Conservation (phyloP, 2,797 vertebrate species). For the Sebastes kiyomatsui region DNA sequence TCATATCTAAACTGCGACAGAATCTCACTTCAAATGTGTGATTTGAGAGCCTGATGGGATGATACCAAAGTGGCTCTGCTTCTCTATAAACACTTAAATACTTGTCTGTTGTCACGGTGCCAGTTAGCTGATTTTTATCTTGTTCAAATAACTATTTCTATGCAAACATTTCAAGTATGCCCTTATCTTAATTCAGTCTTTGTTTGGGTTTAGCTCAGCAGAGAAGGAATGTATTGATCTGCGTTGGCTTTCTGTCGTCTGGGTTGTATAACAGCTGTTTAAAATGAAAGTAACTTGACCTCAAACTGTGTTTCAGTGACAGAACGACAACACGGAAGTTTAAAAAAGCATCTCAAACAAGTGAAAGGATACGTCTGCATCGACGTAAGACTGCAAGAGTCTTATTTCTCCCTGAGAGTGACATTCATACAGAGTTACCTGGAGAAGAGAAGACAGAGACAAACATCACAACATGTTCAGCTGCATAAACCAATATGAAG, state of each 20-base stretch:
- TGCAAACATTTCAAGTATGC: background rate
- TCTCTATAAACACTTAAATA: background rate
- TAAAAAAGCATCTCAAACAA: background rate
- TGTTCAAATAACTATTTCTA: background rate
- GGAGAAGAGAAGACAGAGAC: constrained; percentile 17
- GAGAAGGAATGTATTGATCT: background rate
- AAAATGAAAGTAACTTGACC: background rate
- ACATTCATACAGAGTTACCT: constrained; percentile 99
- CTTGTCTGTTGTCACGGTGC: background rate
- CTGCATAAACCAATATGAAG: background rate
- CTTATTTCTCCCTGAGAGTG: constrained; percentile 97
- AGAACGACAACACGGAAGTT: background rate
- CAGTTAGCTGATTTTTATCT: no score
- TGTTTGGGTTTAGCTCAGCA: background rate
- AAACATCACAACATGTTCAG: background rate
- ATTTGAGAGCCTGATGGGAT: background rate
- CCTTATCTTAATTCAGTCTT: background rate
- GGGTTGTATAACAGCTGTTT: background rate
- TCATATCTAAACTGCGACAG: no score
- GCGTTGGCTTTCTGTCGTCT: background rate
- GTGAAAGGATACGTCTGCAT: constrained; percentile 96
- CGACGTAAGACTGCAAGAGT: constrained; percentile 96
- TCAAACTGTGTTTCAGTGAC: background rate
- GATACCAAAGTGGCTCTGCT: background rate
- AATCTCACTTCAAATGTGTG: no score